Conservation (phyloP, 1,140 invertebrate genomes). For the Drosophila subobscura region DNA sequence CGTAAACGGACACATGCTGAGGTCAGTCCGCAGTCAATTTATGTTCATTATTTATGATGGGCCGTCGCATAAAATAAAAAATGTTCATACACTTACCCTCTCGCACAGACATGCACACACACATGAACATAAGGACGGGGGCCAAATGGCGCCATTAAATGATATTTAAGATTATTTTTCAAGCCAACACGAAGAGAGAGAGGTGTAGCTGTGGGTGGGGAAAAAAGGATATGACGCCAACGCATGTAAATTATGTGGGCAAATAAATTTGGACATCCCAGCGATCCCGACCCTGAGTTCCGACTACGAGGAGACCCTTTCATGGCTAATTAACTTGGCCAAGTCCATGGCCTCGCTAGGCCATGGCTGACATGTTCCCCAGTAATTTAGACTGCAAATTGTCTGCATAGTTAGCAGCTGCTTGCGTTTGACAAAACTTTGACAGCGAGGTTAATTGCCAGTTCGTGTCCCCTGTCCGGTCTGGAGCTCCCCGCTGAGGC, state of each 20-base stretch:
- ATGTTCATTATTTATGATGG: constrained; percentile 66
- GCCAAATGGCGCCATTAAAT: constrained; percentile 49
- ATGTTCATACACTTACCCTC: constrained; percentile 32
- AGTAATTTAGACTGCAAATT: constrained; percentile 54
- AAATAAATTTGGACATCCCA: constrained; percentile 33
- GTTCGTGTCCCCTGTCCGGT: neutral
- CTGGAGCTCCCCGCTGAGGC: neutral
- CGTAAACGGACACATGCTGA: constrained; percentile 13
- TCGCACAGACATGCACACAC: neutral
- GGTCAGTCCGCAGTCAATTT: constrained; percentile 49
- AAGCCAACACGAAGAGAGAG: constrained; percentile 12
- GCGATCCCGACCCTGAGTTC: neutral
- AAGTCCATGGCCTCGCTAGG: constrained; percentile 2
- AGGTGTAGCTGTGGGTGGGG: too few relatives aligned
- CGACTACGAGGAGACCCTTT: constrained; percentile 43
- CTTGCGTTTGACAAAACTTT: constrained; percentile 54
- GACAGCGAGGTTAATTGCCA: constrained; percentile 58
- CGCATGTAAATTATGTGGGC: constrained; percentile 61
- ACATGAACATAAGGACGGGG: neutral
- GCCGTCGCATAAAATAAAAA: constrained; percentile 52
- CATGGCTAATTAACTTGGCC: constrained; percentile 64
- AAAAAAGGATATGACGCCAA: neutral
- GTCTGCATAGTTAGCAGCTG: constrained; percentile 59
- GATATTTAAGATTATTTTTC: constrained; percentile 54
- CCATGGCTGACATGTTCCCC: constrained; percentile 46